Conservation (phyloP, 2,113 vertebrate genomes). For the Chionodraco myersi region DNA sequence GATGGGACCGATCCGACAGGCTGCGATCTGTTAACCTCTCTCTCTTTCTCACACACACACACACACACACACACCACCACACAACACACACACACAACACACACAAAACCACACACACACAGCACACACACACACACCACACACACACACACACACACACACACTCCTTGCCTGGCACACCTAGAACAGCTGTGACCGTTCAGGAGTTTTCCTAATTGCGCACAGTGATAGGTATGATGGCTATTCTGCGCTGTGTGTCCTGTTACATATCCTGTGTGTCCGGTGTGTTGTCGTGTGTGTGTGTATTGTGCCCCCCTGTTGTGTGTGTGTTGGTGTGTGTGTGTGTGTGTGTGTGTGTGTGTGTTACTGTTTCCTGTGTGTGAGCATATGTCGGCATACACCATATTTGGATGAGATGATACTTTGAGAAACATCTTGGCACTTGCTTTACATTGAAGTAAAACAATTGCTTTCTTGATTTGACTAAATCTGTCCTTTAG, state of each 20-base stretch:
- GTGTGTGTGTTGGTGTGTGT: too few relatives aligned
- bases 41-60: not conserved
- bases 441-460: not conserved
- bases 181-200: slow-evolving; percentile 36
- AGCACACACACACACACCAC: slow-evolving; percentile 3
- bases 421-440: not conserved
- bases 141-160: slow-evolving; percentile 1
- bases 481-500: not conserved
- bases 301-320: too few relatives aligned
- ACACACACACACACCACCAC: not conserved
- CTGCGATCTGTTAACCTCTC: slow-evolving; percentile 56
- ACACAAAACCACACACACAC: not conserved
- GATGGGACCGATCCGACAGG: slow-evolving; percentile 43
- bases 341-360: not conserved
- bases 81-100: too few relatives aligned
- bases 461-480: not conserved
- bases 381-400: not conserved
- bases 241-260: too few relatives aligned
- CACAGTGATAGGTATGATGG: not conserved
- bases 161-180: too few relatives aligned
- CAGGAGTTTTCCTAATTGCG: slow-evolving; percentile 8
- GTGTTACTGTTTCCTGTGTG: not conserved
- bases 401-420: not conserved
- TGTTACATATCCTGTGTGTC: too few relatives aligned
- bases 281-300: too few relatives aligned